phyloP scores from a whole-genome alignment of 2,797 vertebrate species.

The Fundulus diaphanus region DNA sequence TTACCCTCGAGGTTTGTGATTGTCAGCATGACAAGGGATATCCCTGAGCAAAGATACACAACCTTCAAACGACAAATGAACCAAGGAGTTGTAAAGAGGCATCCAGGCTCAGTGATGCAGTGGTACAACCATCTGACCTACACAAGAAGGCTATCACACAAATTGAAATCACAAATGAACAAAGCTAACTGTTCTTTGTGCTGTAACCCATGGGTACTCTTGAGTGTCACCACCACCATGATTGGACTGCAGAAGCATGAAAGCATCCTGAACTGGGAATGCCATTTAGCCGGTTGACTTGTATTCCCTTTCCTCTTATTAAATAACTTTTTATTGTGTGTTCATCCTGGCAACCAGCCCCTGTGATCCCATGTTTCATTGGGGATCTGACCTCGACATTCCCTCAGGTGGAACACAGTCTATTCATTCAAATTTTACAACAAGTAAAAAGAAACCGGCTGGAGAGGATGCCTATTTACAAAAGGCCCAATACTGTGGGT shows the following conservation, averaged over 20 bases:
- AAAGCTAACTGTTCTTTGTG: constrained; percentile 41
- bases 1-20: constrained; percentile 24
- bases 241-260: constrained; percentile 41
- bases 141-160: constrained; percentile 43
- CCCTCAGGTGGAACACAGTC: constrained; percentile 39
- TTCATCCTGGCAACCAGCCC: constrained; percentile 50
- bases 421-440: constrained; percentile 61
- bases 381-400: constrained; percentile 50
- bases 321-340: constrained; percentile 55
- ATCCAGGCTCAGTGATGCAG: constrained; percentile 51
- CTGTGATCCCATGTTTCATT: constrained; percentile 51
- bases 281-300: constrained; percentile 55
- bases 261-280: constrained; percentile 49
- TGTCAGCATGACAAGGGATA: constrained; percentile 1
- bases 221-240: constrained; percentile 35
- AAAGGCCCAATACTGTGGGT: constrained; percentile 34
- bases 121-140: constrained; percentile 52
- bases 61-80: constrained; percentile 58
- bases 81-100: constrained; percentile 38
- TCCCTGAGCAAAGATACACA: constrained; percentile 25
- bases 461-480: constrained; percentile 40
- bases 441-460: constrained; percentile 58
- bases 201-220: constrained; percentile 50
- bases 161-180: constrained; percentile 58
- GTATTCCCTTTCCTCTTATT: constrained; percentile 51